Conservation (phyloP, 2,797 vertebrate species). For the Oceanodroma leucorhoa region DNA sequence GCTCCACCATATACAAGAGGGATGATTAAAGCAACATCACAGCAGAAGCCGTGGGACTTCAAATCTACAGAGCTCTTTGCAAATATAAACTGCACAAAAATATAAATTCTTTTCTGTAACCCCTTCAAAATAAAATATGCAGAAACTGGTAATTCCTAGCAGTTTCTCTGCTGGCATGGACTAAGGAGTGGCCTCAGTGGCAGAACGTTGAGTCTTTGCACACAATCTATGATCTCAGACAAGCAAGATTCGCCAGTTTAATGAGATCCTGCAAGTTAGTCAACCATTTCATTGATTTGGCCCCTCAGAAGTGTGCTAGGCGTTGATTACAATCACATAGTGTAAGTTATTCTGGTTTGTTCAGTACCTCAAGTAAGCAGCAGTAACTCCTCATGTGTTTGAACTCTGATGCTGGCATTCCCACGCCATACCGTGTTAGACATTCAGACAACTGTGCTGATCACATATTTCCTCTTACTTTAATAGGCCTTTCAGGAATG, state of each 20-base stretch:
- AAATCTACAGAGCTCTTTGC: neutral
- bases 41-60: neutral
- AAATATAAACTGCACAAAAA: neutral
- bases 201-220: neutral
- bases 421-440: neutral
- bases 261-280: neutral
- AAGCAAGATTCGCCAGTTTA: neutral
- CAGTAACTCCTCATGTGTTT: conserved; percentile 5
- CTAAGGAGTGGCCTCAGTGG: neutral
- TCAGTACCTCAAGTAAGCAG: neutral
- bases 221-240: neutral
- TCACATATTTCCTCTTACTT: conserved; percentile 55
- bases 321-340: neutral
- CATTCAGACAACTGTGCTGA: conserved; percentile 53
- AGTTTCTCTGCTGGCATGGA: neutral
- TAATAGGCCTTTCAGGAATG: conserved; percentile 62
- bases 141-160: neutral
- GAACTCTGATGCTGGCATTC: conserved; percentile 17
- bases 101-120: neutral
- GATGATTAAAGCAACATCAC: neutral
- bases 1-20: neutral
- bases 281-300: neutral
- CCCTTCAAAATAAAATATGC: neutral
- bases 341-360: conserved; percentile 27
- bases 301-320: neutral